Evolutionary conservation across 2,797 vertebrate species (phyloP).

Genomic region (Semotilus atromaculatus): DNA sequence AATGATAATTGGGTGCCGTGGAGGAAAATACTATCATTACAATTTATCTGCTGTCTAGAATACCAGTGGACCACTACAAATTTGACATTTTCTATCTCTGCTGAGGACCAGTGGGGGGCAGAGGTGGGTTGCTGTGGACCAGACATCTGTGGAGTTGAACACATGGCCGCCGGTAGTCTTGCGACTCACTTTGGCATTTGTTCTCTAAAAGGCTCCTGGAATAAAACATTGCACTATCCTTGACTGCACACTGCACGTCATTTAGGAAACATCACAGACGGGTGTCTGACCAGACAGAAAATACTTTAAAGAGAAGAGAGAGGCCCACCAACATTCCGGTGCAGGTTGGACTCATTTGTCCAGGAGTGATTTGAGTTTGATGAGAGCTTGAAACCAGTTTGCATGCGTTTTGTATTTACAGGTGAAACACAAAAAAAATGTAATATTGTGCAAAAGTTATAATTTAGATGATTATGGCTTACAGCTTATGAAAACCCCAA

Average conservation of each 20-base stretch:
- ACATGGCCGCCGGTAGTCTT: conserved; percentile 70
- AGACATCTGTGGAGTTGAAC: conserved; percentile 59
- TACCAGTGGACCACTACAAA: conserved; percentile 75
- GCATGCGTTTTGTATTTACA: conserved; percentile 69
- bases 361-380: conserved; percentile 73
- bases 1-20: conserved; percentile 58
- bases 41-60: conserved; percentile 62
- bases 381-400: conserved; percentile 72
- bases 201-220: conserved; percentile 50
- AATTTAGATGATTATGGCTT: too few relatives aligned
- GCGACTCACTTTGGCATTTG: conserved; percentile 69
- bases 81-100: conserved; percentile 76
- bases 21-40: conserved; percentile 58
- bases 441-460: conserved; percentile 61
- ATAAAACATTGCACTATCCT: conserved; percentile 77
- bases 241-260: conserved; percentile 62
- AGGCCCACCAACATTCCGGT: conserved; percentile 70
- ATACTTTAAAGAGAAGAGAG: conserved; percentile 66
- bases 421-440: conserved; percentile 32
- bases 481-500: too few relatives aligned
- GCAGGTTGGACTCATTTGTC: conserved; percentile 77
- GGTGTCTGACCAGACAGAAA: conserved; percentile 71
- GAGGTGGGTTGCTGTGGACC: conserved; percentile 18
- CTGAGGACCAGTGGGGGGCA: conserved; percentile 17
- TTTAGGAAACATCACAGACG: conserved; percentile 64